These are phyloP conservation scores for Catalaphyllia jardinei DNA, from an alignment of 64 coral and sea anemone species.

Conservation along the genomic window DNA sequence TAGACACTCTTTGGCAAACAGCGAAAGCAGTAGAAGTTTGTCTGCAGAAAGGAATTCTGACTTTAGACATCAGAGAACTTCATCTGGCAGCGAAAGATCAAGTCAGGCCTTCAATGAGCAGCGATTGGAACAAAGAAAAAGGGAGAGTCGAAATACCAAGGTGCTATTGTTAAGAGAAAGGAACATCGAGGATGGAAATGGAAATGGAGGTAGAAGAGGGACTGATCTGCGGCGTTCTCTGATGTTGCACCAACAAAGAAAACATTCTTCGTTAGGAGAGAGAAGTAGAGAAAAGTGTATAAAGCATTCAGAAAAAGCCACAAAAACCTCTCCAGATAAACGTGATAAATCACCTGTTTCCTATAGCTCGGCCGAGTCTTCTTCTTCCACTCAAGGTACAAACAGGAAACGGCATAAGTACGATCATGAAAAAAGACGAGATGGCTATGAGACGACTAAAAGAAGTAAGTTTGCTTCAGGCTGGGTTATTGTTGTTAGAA, in stretches of 20 bases:
- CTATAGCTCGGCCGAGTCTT: neutral
- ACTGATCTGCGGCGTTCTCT: constrained; percentile 3
- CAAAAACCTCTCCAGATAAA: neutral
- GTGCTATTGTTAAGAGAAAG: neutral
- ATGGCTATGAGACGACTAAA: neutral
- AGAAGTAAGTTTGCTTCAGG: constrained; percentile 6
- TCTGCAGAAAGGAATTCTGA: constrained; percentile 1
- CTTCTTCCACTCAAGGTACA: neutral
- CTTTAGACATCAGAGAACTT: neutral
- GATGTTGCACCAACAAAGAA: constrained; percentile 25
- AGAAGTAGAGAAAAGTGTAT: neutral
- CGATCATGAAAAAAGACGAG: neutral
- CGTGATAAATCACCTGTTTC: neutral
- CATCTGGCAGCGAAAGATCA: neutral
- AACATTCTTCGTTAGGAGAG: neutral
- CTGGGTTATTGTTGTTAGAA: neutral
- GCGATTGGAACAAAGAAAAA: neutral
- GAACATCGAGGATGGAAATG: neutral
- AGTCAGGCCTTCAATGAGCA: constrained; percentile 4
- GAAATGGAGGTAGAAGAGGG: neutral
- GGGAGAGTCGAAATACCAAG: neutral
- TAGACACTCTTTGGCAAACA: neutral
- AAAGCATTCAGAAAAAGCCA: neutral
- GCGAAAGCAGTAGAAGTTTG: neutral
- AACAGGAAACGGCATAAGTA: constrained; percentile 9